Evolutionary conservation across 1,140 invertebrate genomes (phyloP).

Genomic region (Eubasilissa regina): DNA sequence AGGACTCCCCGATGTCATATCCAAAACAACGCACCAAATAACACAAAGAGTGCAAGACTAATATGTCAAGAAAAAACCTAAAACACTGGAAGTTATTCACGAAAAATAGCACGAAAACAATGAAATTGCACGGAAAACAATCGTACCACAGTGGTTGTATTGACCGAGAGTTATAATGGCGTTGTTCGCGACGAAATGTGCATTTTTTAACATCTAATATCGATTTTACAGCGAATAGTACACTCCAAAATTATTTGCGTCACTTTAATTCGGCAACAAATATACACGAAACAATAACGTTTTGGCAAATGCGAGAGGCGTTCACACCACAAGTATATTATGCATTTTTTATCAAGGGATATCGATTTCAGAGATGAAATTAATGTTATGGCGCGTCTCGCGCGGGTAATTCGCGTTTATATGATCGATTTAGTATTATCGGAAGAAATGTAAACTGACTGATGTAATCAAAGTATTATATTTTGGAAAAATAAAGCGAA

Average conservation of each 20-base stretch:
- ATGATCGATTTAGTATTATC: background rate
- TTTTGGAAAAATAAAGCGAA: background rate
- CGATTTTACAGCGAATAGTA: background rate
- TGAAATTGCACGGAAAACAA: background rate
- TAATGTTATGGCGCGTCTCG: slow-evolving; percentile 6
- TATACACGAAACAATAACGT: background rate
- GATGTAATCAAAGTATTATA: background rate
- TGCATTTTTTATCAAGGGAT: slow-evolving; percentile 40
- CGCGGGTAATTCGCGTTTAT: background rate
- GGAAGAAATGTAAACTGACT: background rate
- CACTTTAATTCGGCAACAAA: background rate
- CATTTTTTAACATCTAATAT: slow-evolving; percentile 40
- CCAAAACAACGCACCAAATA: background rate
- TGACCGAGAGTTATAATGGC: slow-evolving; percentile 35
- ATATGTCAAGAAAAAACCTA: no score
- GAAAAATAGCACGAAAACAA: slow-evolving; percentile 16
- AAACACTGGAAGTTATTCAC: background rate
- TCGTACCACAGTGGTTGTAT: background rate
- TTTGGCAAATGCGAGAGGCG: slow-evolving; percentile 12
- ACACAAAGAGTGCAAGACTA: background rate
- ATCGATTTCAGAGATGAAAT: slow-evolving; percentile 33
- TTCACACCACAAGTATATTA: slow-evolving; percentile 5
- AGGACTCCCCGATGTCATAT: slow-evolving; percentile 12
- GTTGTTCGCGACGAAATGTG: slow-evolving; percentile 28
- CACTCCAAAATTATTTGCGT: background rate